phyloP scores from a whole-genome alignment of 2,888 invertebrate species.

The Fragum fragum region DNA sequence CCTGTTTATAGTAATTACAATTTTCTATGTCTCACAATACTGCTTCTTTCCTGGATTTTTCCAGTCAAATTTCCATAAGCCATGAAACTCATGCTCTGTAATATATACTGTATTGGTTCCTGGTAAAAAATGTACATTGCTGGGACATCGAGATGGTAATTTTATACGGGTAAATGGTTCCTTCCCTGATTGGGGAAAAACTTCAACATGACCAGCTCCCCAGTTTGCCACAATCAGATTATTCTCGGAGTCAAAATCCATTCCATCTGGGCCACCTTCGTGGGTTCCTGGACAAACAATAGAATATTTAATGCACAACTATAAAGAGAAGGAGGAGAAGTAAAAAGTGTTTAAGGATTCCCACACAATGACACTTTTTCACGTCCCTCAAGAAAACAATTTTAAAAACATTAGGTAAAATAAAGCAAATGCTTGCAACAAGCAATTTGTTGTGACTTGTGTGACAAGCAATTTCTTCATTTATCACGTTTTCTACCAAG shows the following conservation, averaged over 20 bases:
- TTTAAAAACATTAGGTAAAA: too few species aligned
- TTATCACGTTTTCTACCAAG: too few species aligned
- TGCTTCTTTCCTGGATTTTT: conserved; percentile 78
- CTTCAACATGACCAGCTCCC: conserved; percentile 82
- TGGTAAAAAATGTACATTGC: conserved; percentile 83
- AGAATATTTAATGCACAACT: too few species aligned
- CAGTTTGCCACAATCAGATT: conserved; percentile 84
- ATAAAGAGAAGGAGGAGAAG: too few species aligned
- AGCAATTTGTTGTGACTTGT: too few species aligned
- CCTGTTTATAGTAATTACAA: too few species aligned
- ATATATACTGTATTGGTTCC: conserved; percentile 78
- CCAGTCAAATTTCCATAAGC: conserved; percentile 84
- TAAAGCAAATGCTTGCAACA: too few species aligned
- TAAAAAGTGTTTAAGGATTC: too few species aligned
- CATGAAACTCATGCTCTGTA: conserved; percentile 83
- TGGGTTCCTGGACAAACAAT: conserved; percentile 70
- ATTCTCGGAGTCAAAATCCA: conserved; percentile 84
- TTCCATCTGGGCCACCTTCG: conserved; percentile 84
- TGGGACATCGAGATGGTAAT: conserved; percentile 80
- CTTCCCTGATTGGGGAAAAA: conserved; percentile 80
- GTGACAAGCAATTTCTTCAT: too few species aligned
- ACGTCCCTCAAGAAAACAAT: too few species aligned
- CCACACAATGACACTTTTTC: too few species aligned
- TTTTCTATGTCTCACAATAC: conserved; percentile 75
- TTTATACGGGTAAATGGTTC: conserved; percentile 77